These are phyloP conservation scores for Neogale vison DNA, from an alignment of 2,113 vertebrate genomes.

Conservation along the genomic window DNA sequence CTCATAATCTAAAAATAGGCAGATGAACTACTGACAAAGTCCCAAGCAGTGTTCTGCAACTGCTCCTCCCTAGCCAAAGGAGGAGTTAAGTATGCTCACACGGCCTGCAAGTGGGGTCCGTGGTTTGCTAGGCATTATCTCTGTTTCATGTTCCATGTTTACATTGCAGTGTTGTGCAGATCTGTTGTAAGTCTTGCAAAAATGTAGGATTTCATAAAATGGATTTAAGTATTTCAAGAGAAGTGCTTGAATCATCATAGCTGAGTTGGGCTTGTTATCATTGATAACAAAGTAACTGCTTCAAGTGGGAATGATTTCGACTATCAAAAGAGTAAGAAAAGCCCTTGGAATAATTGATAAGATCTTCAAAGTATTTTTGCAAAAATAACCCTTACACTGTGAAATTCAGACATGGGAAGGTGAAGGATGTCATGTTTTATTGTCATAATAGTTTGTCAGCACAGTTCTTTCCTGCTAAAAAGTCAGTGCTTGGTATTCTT, in stretches of 20 bases:
- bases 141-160: background rate
- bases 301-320: background rate
- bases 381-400: background rate
- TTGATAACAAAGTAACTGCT: background rate
- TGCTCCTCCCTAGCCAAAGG: background rate
- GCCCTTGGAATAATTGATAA: background rate
- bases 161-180: background rate
- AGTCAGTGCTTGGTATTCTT: background rate
- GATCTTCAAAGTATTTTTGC: background rate
- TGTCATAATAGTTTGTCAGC: background rate
- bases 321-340: background rate
- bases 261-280: background rate
- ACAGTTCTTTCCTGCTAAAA: background rate
- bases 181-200: background rate
- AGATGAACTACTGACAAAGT: background rate
- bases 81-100: background rate
- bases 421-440: background rate
- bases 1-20: background rate
- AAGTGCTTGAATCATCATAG: background rate
- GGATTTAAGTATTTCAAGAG: background rate
- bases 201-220: background rate
- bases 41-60: background rate
- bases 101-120: rapidly evolving
- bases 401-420: background rate
- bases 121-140: background rate